Conservation (phyloP, 2,888 invertebrate genomes). For the Drosophila nr. perissopoda region DNA sequence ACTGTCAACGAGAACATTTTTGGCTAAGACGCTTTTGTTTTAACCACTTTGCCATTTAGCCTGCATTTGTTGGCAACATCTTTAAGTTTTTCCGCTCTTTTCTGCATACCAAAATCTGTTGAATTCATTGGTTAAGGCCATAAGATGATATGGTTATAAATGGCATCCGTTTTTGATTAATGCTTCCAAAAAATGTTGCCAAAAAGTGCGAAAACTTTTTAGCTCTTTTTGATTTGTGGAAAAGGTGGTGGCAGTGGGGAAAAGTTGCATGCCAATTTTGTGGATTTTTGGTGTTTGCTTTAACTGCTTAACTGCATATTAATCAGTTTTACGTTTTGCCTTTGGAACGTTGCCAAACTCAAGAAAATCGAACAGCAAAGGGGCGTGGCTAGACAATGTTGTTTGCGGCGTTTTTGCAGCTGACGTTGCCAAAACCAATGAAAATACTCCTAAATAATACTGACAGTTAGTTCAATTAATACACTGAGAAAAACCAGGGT, state of each 20-base stretch:
- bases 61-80: conserved; percentile 35
- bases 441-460: conserved; percentile 8
- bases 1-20: not conserved
- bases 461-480: not conserved
- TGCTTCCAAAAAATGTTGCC: conserved; percentile 63
- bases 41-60: conserved; percentile 19
- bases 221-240: conserved; percentile 49
- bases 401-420: conserved; percentile 39
- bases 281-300: conserved; percentile 51
- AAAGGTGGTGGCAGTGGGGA: not conserved
- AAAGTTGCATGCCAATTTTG: conserved; percentile 26
- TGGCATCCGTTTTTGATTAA: conserved; percentile 60
- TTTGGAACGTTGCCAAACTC: conserved; percentile 49
- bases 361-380: conserved; percentile 53
- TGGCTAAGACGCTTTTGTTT: not conserved
- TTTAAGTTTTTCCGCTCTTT: conserved; percentile 20
- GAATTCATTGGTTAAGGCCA: not conserved
- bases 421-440: conserved; percentile 16
- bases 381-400: conserved; percentile 55
- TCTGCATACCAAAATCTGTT: conserved; percentile 28
- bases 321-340: conserved; percentile 55
- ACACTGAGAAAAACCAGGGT: not conserved
- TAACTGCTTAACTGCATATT: conserved; percentile 77
- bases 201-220: conserved; percentile 48
- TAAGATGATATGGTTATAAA: conserved; percentile 34